Percentiles rank a stretch among this genome's conserved stretches.
phyloP scores from a whole-genome alignment of 2,797 vertebrate species.

The Alca torda region DNA sequence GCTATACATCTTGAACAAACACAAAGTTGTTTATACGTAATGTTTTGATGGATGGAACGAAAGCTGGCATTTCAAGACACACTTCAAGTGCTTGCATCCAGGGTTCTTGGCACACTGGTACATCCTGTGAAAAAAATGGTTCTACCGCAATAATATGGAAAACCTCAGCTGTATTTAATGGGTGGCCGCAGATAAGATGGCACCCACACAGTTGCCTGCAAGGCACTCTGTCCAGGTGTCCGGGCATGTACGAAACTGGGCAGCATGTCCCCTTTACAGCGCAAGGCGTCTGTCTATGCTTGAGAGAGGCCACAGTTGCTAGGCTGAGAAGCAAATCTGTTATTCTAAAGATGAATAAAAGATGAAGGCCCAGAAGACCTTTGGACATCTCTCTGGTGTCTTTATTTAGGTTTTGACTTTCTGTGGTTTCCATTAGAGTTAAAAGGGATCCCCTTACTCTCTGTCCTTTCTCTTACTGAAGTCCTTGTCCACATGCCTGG shows the following conservation, averaged over 20 bases:
- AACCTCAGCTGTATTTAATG: not conserved
- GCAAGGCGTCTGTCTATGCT: not conserved
- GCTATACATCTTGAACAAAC: conserved; percentile 15
- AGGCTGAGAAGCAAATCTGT: not conserved
- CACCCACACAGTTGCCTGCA: not conserved
- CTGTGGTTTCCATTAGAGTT: not conserved
- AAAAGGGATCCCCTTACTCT: not conserved
- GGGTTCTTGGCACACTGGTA: not conserved
- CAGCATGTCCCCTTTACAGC: not conserved
- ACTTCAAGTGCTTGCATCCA: not conserved
- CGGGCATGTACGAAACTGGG: not conserved
- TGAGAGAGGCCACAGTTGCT: not conserved
- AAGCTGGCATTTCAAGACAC: conserved; percentile 42
- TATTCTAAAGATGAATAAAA: not conserved
- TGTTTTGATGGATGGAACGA: conserved; percentile 35
- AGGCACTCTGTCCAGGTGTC: not conserved
- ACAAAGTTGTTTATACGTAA: not conserved
- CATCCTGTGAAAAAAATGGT: not conserved
- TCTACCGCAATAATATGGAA: not conserved
- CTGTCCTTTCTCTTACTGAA: not conserved
- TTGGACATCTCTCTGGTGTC: not conserved
- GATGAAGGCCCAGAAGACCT: not conserved
- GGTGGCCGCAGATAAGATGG: not conserved
- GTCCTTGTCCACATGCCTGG: not conserved
- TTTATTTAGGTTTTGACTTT: not conserved